Base-by-base conservation (phyloP, 53 echinoderm and acorn worm species). In the Paracentrotus lividus region DNA sequence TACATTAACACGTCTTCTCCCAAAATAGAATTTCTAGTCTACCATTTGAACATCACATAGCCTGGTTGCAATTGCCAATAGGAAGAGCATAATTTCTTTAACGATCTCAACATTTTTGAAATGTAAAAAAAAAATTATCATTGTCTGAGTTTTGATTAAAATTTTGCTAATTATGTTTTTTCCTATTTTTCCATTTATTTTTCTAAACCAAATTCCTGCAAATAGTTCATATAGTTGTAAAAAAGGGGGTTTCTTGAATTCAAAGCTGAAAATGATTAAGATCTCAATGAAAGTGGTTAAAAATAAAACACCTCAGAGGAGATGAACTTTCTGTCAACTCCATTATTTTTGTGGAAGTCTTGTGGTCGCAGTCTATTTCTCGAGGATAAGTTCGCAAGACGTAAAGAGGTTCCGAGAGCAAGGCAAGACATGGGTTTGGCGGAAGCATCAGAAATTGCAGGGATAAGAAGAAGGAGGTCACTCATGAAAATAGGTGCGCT, bases 381-480 rank as follows among this genome's bases (percentile, higher is more conserved):
- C 34, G 5, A 31, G 91, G 75, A 90, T 44, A 90, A 53, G 51
- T 69, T 69, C 8, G 34, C n/a, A 42, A n/a, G 51, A 72, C 76
- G 26, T 90, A 40, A 90, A 90, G 91, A 51, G 91, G 91, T 90
- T 90, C 91, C 91, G 72, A 90, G 75, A 90, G 91, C 90, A 64
- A 20, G 51, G 75, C 69, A 90, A 47, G 91, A 90, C 75, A 49
- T 15, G 24, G 65, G 60, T 21, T 65, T 36, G 36, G 72, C 32
- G 90, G 72, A 72, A 90, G 52, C 32, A 68, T 55, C 1, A 85
- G 54, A 26, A 85, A 85, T 85, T 53, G 68, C 45, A 67, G 42
- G 75, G 33, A 72, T 67, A 52, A 75, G 75, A 57, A 89, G 75
- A 69, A 90, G 75, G 75, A 90, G 91, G 91, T 92, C 78, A 78